Evolutionary conservation across 2,113 vertebrate genomes (phyloP), one percentile per base, ranked within the genome.

Genomic region (Grallaria varia): DNA sequence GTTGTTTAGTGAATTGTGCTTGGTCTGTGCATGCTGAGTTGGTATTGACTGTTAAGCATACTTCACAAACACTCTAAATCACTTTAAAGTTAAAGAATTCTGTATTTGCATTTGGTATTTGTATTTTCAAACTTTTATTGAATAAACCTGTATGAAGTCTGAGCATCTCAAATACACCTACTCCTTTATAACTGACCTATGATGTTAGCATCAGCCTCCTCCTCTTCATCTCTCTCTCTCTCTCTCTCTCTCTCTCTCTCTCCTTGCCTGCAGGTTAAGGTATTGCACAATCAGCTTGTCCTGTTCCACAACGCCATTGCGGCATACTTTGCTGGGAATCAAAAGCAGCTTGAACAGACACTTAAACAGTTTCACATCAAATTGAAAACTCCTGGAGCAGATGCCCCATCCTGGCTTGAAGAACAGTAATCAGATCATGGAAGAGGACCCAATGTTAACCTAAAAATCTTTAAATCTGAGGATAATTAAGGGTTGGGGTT

Each of bases 291-390:
- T 97, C 99, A 99, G 97, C 98, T 99, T 66, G 98, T 99, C 97
- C 98, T 99, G 96, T 99, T 99, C 98, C 99, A 99, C 97, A 99
- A 99, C 37, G 99, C 99, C 92, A 99, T 99, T 14, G 98, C 99
- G 0, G 99, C 99, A 0, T 99, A 99, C 97, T 99, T 99, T 78
- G 98, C 99, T 55, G 99, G 99, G 80, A 99, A 99, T 97, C 99
- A 99, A 95, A 99, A 99, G 97, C 99, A 99, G 97, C 99, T 99
- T 96, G 99, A 99, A 98, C 98, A 99, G 98, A 99, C 99, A 64
- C 99, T 99, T 93, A 99, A 99, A 98, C 99, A 99, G 98, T 99
- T 99, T 97, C 99, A 99, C 96, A 99, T 99, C 98, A 99, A 99
- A 97, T 98, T 99, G 98, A 99, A 99, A 99, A 98, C 98, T 93